phyloP scores from a whole-genome alignment of 2,888 invertebrate species.

The Elegia similella region DNA sequence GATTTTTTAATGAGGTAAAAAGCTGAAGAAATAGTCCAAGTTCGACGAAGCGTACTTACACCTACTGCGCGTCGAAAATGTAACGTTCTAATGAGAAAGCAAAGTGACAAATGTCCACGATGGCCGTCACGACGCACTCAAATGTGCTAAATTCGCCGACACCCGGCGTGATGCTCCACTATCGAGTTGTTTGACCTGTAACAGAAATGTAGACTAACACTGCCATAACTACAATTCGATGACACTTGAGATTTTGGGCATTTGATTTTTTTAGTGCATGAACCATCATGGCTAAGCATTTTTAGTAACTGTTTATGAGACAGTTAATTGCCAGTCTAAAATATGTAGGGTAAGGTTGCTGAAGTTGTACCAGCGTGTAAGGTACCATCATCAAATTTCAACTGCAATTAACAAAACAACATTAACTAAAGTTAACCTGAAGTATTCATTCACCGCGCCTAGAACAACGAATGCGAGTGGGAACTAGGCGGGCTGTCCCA shows the following conservation, averaged over 20 bases:
- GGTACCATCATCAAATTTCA: too few relatives aligned
- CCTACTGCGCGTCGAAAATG: slow-evolving; percentile 40
- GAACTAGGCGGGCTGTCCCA: too few relatives aligned
- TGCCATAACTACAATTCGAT: slow-evolving; percentile 25
- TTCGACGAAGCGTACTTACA: not conserved
- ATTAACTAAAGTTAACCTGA: too few relatives aligned
- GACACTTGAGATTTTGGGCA: not conserved
- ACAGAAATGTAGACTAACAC: slow-evolving; percentile 6
- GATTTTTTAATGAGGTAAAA: not conserved
- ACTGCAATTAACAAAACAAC: too few relatives aligned
- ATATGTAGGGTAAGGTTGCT: too few relatives aligned
- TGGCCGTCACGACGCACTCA: slow-evolving; percentile 56
- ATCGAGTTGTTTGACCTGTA: slow-evolving; percentile 59
- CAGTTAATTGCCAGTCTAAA: too few relatives aligned
- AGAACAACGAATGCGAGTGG: too few relatives aligned
- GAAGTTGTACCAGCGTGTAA: too few relatives aligned
- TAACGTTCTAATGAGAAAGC: slow-evolving; percentile 74
- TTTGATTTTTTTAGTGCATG: not conserved
- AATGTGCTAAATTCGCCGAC: slow-evolving; percentile 73
- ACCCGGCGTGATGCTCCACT: slow-evolving; percentile 66
- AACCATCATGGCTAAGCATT: not conserved
- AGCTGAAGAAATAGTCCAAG: not conserved
- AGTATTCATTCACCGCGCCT: too few relatives aligned
- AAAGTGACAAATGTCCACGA: slow-evolving; percentile 66
- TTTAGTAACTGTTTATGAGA: too few relatives aligned